A percentile compares a stretch with the other conserved stretches of the same genome.
phyloP scores from a whole-genome alignment of 1,140 invertebrate genomes.

The Lithobius niger region DNA sequence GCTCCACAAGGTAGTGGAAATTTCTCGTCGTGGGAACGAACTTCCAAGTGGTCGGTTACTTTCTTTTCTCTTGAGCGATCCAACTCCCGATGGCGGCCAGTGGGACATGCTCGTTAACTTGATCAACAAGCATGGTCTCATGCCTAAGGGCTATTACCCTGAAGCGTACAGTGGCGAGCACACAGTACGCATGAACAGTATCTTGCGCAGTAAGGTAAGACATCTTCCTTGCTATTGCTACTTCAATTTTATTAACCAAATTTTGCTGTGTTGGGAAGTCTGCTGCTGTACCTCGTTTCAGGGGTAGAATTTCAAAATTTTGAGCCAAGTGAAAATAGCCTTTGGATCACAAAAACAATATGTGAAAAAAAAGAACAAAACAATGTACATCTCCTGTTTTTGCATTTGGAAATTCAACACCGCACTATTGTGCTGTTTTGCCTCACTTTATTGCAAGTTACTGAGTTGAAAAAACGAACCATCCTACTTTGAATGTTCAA shows the following conservation, averaged over 20 bases:
- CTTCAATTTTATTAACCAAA: constrained; percentile 4
- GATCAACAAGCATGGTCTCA: constrained; percentile 68
- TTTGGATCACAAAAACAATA: too few species aligned
- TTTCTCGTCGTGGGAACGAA: constrained; percentile 52
- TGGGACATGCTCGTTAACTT: constrained; percentile 85
- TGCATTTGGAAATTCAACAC: too few species aligned
- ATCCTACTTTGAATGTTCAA: too few species aligned
- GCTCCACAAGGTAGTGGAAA: constrained; percentile 63
- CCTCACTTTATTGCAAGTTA: too few species aligned
- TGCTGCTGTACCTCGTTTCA: too few species aligned
- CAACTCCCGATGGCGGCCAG: constrained; percentile 72
- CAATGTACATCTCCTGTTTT: too few species aligned
- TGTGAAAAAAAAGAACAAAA: too few species aligned
- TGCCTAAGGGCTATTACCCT: constrained; percentile 75
- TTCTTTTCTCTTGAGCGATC: constrained; percentile 45
- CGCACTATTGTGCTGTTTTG: too few species aligned
- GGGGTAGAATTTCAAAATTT: too few species aligned
- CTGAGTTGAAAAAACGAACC: too few species aligned
- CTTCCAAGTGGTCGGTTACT: constrained; percentile 46
- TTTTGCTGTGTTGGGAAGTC: too few species aligned
- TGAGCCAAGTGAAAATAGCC: too few species aligned
- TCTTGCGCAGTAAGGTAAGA: constrained; percentile 62
- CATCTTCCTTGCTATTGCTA: not conserved
- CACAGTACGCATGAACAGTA: constrained; percentile 53
- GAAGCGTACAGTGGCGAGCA: constrained; percentile 63